phyloP scores from a whole-genome alignment of 2,888 invertebrate genomes.

The Adelphocoris suturalis region DNA sequence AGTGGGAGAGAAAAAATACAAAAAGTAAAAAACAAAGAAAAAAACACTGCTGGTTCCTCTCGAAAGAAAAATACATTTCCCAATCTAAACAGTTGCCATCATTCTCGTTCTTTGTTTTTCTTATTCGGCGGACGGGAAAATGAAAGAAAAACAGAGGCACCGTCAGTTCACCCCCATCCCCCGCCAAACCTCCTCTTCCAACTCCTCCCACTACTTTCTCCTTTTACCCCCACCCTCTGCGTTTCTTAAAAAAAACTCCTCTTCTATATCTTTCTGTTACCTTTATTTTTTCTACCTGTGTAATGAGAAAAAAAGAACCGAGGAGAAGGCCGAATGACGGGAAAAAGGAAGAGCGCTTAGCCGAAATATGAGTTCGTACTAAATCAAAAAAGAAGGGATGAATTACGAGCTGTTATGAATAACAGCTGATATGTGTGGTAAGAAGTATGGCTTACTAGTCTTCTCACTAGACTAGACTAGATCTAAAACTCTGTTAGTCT shows the following conservation, averaged over 20 bases:
- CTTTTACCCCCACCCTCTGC: not conserved
- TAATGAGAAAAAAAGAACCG: not conserved
- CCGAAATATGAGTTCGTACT: not conserved
- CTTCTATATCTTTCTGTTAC: too few species aligned
- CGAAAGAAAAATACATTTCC: constrained; percentile 76
- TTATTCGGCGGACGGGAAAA: constrained; percentile 75
- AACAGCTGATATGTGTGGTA: too few species aligned
- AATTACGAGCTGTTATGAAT: too few species aligned
- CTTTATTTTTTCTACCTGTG: not conserved
- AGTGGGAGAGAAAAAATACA: constrained; percentile 70
- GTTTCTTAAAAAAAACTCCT: too few species aligned
- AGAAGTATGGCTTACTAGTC: too few species aligned
- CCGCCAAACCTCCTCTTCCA: constrained; percentile 6
- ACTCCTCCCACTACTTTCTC: not conserved
- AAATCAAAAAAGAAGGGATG: too few species aligned
- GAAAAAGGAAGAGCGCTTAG: not conserved
- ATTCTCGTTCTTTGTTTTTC: constrained; percentile 76
- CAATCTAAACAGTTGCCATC: constrained; percentile 76
- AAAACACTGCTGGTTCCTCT: constrained; percentile 26
- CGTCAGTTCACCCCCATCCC: constrained; percentile 42
- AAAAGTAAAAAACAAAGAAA: constrained; percentile 15
- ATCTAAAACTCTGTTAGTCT: too few species aligned
- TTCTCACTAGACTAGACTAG: too few species aligned
- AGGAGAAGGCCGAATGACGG: not conserved
- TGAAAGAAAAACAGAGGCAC: constrained; percentile 75